These are phyloP conservation scores for Alosa sapidissima DNA, from an alignment of 2,797 vertebrate species.

Conservation along the genomic window DNA sequence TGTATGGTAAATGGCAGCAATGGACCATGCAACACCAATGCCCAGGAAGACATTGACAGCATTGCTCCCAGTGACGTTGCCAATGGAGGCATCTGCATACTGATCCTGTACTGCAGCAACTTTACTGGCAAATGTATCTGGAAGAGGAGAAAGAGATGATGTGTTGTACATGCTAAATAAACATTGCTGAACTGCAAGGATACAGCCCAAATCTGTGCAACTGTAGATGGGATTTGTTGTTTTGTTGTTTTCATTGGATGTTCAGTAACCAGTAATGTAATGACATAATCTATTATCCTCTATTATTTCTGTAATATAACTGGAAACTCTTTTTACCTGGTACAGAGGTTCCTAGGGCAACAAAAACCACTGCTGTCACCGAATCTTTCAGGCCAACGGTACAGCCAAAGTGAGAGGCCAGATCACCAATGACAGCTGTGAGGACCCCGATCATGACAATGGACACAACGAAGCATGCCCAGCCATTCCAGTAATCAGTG, in stretches of 20 bases:
- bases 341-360: conserved; percentile 92
- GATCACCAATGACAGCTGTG: conserved; percentile 92
- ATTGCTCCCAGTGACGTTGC: conserved; percentile 96
- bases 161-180: neutral
- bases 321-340: conserved; percentile 76
- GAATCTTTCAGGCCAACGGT: conserved; percentile 96
- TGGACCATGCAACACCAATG: conserved; percentile 96
- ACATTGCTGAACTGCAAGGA: neutral
- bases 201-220: neutral
- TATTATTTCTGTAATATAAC: neutral
- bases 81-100: conserved; percentile 95
- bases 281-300: no score
- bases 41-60: conserved; percentile 97
- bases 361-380: conserved; percentile 94
- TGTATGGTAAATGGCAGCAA: conserved; percentile 90
- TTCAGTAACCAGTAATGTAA: neutral
- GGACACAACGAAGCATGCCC: conserved; percentile 94
- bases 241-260: no score
- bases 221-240: no score
- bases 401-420: conserved; percentile 97
- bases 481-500: conserved; percentile 94
- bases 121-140: conserved; percentile 98
- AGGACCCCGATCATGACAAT: conserved; percentile 91
- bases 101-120: conserved; percentile 93
- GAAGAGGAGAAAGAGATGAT: neutral